Evolutionary conservation across 2,113 vertebrate species (phyloP).

Genomic region (Donacobius atricapilla): DNA sequence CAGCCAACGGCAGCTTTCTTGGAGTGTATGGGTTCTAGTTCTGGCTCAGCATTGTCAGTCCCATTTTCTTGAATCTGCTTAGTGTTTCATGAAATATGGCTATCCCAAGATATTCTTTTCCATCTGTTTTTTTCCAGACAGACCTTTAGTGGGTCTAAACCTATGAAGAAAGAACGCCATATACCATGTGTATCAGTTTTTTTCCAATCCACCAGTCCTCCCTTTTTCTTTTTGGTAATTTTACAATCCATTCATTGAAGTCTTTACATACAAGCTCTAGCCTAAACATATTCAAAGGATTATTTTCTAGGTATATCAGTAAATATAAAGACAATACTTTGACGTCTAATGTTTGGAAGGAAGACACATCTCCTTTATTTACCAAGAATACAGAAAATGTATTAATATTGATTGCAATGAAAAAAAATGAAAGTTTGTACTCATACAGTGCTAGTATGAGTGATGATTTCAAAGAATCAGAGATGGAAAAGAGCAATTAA

Average conservation of each 20-base stretch:
- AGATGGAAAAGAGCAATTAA: neutral
- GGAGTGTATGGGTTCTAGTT: neutral
- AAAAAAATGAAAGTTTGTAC: neutral
- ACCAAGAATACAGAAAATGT: conserved; percentile 6
- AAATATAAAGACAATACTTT: neutral
- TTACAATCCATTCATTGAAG: neutral
- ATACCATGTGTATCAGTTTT: neutral
- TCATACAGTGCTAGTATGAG: neutral
- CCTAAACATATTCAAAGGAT: neutral
- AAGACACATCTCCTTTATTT: neutral
- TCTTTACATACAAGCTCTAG: neutral
- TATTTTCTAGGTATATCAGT: neutral
- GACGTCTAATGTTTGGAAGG: neutral
- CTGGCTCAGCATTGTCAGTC: neutral
- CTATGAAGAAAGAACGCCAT: neutral
- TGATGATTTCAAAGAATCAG: conserved; percentile 20
- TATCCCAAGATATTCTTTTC: neutral
- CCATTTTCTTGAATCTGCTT: neutral
- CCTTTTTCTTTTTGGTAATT: neutral
- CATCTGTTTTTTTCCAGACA: neutral
- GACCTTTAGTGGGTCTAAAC: neutral
- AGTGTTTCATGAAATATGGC: neutral
- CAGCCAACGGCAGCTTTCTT: neutral
- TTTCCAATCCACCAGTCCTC: neutral
- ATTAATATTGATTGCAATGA: neutral